These are phyloP conservation scores for Hydroisotoma schaefferi DNA, from an alignment of 2,888 invertebrate species.

Conservation along the genomic window DNA sequence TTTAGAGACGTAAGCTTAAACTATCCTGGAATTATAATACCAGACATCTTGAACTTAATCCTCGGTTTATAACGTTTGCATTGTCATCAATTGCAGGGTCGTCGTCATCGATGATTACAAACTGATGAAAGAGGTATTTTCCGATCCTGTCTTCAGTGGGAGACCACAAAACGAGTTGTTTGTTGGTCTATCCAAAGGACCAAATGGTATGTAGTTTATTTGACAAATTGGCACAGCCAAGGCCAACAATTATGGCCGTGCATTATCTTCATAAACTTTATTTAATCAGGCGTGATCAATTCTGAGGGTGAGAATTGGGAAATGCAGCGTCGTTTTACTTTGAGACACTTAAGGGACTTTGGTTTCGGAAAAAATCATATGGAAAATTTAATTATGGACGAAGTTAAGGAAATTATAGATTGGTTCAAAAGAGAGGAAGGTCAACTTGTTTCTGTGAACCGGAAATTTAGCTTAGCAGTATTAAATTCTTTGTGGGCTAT, in stretches of 20 bases:
- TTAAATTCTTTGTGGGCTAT: slow-evolving; percentile 31
- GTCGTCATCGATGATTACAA: slow-evolving; percentile 27
- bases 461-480: slow-evolving; percentile 26
- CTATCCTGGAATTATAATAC: not conserved
- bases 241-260: no score
- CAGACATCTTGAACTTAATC: not conserved
- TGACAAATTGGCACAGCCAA: no score
- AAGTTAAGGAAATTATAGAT: slow-evolving; percentile 14
- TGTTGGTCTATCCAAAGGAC: slow-evolving; percentile 15
- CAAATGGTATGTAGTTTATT: slow-evolving; percentile 22
- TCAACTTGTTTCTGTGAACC: slow-evolving; percentile 15
- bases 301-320: slow-evolving; percentile 29
- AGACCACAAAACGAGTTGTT: slow-evolving; percentile 20
- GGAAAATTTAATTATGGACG: slow-evolving; percentile 20
- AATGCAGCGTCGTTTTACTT: slow-evolving; percentile 21
- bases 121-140: slow-evolving; percentile 27
- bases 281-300: slow-evolving; percentile 19
- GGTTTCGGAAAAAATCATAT: slow-evolving; percentile 25
- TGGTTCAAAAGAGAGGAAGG: slow-evolving; percentile 21
- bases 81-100: slow-evolving; percentile 11
- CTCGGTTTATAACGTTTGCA: not conserved
- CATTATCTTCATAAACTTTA: no score
- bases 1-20: slow-evolving; percentile 10
- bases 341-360: slow-evolving; percentile 22
- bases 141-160: slow-evolving; percentile 15